These are phyloP conservation scores for Nycteola revayana DNA, from an alignment of 2,888 invertebrate genomes.

Conservation along the genomic window DNA sequence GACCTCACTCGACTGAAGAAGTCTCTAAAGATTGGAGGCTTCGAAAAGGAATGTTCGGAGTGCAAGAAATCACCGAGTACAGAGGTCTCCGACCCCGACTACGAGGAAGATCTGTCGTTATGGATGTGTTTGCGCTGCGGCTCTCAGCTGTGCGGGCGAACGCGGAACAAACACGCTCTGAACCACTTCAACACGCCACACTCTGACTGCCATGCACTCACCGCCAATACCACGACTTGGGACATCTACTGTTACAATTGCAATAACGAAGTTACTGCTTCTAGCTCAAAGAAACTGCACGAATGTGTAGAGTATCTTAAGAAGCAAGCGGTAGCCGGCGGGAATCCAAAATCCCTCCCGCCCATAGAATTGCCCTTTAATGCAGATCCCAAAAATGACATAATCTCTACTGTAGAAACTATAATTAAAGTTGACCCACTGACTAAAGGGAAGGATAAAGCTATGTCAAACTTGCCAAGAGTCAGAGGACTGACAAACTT, in stretches of 20 bases:
- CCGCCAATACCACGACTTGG: slow-evolving; percentile 87
- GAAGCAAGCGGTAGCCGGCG: slow-evolving; percentile 68
- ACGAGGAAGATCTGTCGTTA: slow-evolving; percentile 77
- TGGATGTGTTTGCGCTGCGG: slow-evolving; percentile 94
- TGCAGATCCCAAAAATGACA: slow-evolving; percentile 48
- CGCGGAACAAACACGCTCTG: slow-evolving; percentile 86
- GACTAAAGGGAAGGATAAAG: slow-evolving; percentile 62
- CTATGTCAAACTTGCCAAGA: slow-evolving; percentile 67
- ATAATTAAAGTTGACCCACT: slow-evolving; percentile 41
- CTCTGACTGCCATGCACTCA: slow-evolving; percentile 89
- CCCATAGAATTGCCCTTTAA: slow-evolving; percentile 59
- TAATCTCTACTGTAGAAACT: slow-evolving; percentile 42
- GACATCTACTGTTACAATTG: slow-evolving; percentile 91
- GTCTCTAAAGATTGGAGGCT: slow-evolving; percentile 74
- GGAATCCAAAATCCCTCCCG: slow-evolving; percentile 54
- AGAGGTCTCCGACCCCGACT: slow-evolving; percentile 68
- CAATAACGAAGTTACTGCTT: slow-evolving; percentile 84
- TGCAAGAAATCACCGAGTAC: slow-evolving; percentile 77
- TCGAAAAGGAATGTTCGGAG: slow-evolving; percentile 80
- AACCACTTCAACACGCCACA: slow-evolving; percentile 88
- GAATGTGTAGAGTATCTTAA: slow-evolving; percentile 89
- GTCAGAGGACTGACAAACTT: slow-evolving; percentile 93
- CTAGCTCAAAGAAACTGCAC: slow-evolving; percentile 84
- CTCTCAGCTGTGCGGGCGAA: slow-evolving; percentile 87
- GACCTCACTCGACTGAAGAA: slow-evolving; percentile 84